These are phyloP conservation scores for Benthochromis sp. DNA, from an alignment of 2,113 vertebrate species.

Conservation along the genomic window DNA sequence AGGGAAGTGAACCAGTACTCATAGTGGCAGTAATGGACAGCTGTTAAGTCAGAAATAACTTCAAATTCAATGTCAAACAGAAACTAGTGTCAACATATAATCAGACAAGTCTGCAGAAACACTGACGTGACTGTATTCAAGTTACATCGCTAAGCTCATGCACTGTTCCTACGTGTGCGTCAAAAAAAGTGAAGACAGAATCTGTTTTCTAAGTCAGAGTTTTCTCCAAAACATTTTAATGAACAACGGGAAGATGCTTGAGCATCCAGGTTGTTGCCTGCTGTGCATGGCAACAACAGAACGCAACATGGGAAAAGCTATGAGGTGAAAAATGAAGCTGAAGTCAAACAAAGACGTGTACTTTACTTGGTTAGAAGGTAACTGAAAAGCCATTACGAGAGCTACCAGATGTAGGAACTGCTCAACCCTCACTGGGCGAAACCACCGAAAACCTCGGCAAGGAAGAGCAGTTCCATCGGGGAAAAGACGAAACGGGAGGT, in stretches of 20 bases:
- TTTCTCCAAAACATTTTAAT: not conserved
- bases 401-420: conserved; percentile 33
- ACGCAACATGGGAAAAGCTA: not conserved
- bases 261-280: not conserved
- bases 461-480: conserved; percentile 1
- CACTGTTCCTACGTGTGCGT: not conserved
- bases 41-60: not conserved
- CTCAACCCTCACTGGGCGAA: conserved; percentile 25
- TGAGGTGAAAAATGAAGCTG: conserved; percentile 24
- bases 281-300: not conserved
- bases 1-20: not conserved
- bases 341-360: conserved; percentile 17
- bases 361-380: conserved; percentile 34
- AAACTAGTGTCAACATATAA: not conserved
- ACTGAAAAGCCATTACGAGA: conserved; percentile 29
- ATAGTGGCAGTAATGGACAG: too few relatives aligned
- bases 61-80: not conserved
- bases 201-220: not conserved
- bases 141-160: not conserved
- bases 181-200: not conserved
- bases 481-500: conserved; percentile 7
- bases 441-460: not conserved
- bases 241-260: not conserved
- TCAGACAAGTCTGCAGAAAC: not conserved
- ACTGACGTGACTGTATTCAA: not conserved